Evolutionary conservation across 2,113 vertebrate species (phyloP).

Genomic region (Piaya cayana): DNA sequence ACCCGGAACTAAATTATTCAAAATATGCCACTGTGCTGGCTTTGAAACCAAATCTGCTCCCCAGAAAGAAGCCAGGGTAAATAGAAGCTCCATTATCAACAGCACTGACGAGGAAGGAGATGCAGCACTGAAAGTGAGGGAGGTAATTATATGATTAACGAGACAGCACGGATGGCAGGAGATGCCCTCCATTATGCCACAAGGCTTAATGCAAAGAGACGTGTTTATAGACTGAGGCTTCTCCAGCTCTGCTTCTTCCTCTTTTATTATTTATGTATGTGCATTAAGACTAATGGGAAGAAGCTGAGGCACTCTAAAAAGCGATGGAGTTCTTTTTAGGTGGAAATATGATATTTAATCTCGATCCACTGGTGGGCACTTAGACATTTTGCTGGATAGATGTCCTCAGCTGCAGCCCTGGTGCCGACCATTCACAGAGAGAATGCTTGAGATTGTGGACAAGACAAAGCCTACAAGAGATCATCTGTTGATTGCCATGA

Average conservation of each 20-base stretch:
- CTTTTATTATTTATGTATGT: conserved; percentile 67
- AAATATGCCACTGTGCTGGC: conserved; percentile 28
- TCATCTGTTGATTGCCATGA: not conserved
- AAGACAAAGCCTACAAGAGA: not conserved
- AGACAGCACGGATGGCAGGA: conserved; percentile 43
- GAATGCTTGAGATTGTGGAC: not conserved
- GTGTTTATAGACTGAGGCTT: conserved; percentile 27
- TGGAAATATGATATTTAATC: not conserved
- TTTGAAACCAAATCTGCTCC: conserved; percentile 11
- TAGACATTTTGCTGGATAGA: not conserved
- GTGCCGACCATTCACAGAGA: rapidly evolving
- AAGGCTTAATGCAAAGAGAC: conserved; percentile 35
- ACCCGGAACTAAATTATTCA: conserved; percentile 55
- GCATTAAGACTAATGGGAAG: conserved; percentile 63
- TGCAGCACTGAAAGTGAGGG: conserved; percentile 19
- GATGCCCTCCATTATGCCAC: conserved; percentile 21
- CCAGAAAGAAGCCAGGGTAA: conserved; percentile 10
- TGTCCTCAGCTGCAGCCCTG: not conserved
- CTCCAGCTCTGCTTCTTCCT: conserved; percentile 43
- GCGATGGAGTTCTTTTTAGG: not conserved
- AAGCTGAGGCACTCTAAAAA: not conserved
- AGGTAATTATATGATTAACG: conserved; percentile 32
- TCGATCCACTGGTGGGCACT: not conserved
- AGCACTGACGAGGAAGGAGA: not conserved
- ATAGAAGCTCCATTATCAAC: conserved; percentile 21